Percentiles rank a stretch among this genome's conserved stretches.
phyloP scores from a whole-genome alignment of 1,140 invertebrate species.

The Zaprionus africanus region DNA sequence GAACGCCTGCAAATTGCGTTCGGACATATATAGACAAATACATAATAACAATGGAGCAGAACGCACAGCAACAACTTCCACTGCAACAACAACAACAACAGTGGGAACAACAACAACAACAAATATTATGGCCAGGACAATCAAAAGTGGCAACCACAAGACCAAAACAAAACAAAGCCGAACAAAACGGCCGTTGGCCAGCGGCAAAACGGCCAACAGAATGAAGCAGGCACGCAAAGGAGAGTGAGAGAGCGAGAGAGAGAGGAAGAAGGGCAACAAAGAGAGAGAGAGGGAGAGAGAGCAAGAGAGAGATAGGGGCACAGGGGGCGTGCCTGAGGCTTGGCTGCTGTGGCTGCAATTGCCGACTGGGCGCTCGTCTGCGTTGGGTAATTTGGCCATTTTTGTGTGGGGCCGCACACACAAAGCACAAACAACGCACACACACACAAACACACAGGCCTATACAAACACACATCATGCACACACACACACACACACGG shows the following conservation, averaged over 20 bases:
- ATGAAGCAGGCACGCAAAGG: constrained; percentile 3
- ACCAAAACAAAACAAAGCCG: constrained; percentile 51
- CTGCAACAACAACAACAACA: constrained; percentile 20
- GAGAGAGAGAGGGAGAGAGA: background rate
- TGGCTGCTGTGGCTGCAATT: background rate
- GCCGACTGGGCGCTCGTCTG: constrained; percentile 34
- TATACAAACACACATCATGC: constrained; percentile 10
- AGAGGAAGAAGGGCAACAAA: background rate
- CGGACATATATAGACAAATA: constrained; percentile 53
- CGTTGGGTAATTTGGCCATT: constrained; percentile 49
- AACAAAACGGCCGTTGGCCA: constrained; percentile 47
- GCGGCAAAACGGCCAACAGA: constrained; percentile 52
- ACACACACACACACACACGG: constrained; percentile 8
- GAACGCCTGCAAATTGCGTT: constrained; percentile 53
- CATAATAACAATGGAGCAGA: constrained; percentile 56
- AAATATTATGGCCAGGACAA: constrained; percentile 75
- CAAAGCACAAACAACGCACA: constrained; percentile 16
- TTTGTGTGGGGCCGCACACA: constrained; percentile 36
- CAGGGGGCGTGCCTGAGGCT: background rate
- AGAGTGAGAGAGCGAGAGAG: constrained; percentile 2
- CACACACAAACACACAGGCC: constrained; percentile 16
- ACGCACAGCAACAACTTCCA: constrained; percentile 27
- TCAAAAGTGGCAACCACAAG: constrained; percentile 77
- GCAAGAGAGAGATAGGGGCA: background rate
- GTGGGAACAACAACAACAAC: constrained; percentile 17